Evolutionary conservation across 2,113 vertebrate species (phyloP).

Genomic region (Pomatostomus ruficeps): DNA sequence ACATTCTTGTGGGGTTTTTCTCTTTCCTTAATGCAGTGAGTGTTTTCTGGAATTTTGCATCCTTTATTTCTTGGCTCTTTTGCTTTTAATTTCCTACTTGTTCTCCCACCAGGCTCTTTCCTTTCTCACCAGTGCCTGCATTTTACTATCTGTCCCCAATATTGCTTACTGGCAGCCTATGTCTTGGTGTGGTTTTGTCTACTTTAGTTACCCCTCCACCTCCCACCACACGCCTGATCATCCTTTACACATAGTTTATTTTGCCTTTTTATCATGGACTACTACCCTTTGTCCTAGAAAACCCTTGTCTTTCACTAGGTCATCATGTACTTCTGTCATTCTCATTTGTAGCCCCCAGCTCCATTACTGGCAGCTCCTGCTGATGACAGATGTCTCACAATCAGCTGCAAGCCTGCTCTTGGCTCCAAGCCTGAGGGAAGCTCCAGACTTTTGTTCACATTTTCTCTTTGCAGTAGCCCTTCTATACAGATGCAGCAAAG

Average conservation of each 20-base stretch:
- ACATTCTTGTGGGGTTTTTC: background rate
- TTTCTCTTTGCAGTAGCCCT: constrained; percentile 10
- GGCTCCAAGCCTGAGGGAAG: constrained; percentile 37
- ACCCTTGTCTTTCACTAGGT: constrained; percentile 39
- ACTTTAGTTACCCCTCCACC: background rate
- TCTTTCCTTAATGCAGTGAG: background rate
- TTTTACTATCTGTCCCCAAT: background rate
- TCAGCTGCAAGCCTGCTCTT: constrained; percentile 33
- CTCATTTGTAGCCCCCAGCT: constrained; percentile 34
- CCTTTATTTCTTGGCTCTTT: background rate
- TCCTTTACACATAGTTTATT: accelerated
- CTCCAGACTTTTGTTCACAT: background rate
- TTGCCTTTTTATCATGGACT: background rate
- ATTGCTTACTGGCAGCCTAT: background rate
- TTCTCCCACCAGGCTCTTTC: background rate
- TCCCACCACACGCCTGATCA: background rate
- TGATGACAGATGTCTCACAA: constrained; percentile 53
- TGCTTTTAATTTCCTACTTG: background rate
- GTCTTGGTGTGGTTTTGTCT: background rate
- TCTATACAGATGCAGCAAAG: constrained; percentile 28
- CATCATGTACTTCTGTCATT: constrained; percentile 28
- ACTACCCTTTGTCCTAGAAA: constrained; percentile 20
- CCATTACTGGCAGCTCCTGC: constrained; percentile 46
- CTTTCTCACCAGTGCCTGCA: background rate
- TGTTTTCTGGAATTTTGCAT: background rate